Percentiles rank a stretch among this genome's conserved stretches.
These are phyloP conservation scores for Acropora tenuis DNA, from an alignment of 64 coral and sea anemone species.

Conservation along the genomic window DNA sequence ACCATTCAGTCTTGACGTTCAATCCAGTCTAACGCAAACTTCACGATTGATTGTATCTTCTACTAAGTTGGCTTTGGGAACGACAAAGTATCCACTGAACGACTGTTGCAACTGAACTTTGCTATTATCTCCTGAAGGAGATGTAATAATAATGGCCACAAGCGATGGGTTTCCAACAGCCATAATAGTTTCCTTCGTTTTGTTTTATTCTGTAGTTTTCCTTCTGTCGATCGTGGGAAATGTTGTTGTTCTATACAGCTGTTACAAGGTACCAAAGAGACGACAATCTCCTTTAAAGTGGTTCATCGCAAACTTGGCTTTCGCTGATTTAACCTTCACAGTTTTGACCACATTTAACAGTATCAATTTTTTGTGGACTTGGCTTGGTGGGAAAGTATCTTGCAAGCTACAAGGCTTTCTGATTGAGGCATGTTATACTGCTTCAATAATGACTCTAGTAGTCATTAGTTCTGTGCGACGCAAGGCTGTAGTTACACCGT, in stretches of 20 bases:
- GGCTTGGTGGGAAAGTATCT: constrained; percentile 47
- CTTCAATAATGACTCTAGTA: constrained; percentile 46
- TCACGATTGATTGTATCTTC: too few species aligned
- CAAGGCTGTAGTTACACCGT: constrained; percentile 10
- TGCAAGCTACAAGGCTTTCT: constrained; percentile 54
- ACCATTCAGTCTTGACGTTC: too few species aligned
- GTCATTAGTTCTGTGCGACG: constrained; percentile 34
- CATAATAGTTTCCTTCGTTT: neutral
- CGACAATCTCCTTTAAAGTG: constrained; percentile 5
- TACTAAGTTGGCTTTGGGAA: too few species aligned
- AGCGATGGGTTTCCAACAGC: constrained; percentile 4
- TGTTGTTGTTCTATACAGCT: neutral
- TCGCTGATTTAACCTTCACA: constrained; percentile 42
- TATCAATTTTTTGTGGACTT: constrained; percentile 41
- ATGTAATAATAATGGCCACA: constrained; percentile 14
- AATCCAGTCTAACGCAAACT: too few species aligned
- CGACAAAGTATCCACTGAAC: too few species aligned
- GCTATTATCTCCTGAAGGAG: too few species aligned
- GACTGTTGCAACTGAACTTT: too few species aligned
- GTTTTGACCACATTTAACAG: constrained; percentile 29
- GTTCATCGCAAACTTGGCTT: constrained; percentile 54
- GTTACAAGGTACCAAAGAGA: constrained; percentile 11
- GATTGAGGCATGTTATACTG: constrained; percentile 50
- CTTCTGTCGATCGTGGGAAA: neutral
- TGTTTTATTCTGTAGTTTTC: neutral